Conservation (phyloP, 2,888 invertebrate genomes). For the Drepana falcataria region DNA sequence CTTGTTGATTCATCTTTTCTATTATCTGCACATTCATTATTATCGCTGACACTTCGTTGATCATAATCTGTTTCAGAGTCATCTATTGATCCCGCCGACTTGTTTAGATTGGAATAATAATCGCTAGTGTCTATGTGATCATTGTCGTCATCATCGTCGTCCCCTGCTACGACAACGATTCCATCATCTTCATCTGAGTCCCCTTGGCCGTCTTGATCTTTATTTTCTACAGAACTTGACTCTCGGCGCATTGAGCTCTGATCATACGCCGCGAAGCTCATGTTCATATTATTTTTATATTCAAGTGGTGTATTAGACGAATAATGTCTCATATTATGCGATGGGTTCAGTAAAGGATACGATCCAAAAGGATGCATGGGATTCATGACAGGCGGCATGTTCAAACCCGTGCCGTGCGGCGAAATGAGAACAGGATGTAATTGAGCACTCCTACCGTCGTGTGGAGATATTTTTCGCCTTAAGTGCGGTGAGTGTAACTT, state of each 20-base stretch:
- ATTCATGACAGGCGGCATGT: constrained; percentile 82
- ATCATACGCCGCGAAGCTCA: constrained; percentile 52
- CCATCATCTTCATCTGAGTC: constrained; percentile 86
- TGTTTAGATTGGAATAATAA: constrained; percentile 62
- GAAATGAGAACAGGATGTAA: constrained; percentile 89
- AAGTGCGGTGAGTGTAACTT: constrained; percentile 97
- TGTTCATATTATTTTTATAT: constrained; percentile 68
- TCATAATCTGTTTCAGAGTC: constrained; percentile 69
- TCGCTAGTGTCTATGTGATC: constrained; percentile 74
- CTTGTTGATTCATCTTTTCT: constrained; percentile 72
- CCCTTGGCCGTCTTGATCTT: constrained; percentile 81
- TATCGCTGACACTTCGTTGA: constrained; percentile 64
- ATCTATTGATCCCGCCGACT: constrained; percentile 59
- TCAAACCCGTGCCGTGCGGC: constrained; percentile 81
- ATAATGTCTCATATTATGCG: constrained; percentile 81
- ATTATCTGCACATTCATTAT: constrained; percentile 51
- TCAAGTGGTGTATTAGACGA: constrained; percentile 67
- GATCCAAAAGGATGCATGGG: constrained; percentile 87
- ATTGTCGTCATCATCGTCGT: constrained; percentile 84
- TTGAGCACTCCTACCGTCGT: constrained; percentile 94
- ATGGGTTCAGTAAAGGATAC: constrained; percentile 86
- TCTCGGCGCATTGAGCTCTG: constrained; percentile 57
- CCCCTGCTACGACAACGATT: constrained; percentile 88
- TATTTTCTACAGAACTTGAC: constrained; percentile 65
- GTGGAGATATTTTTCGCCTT: constrained; percentile 94